Percentiles rank a stretch among this genome's conserved stretches.
phyloP scores from a whole-genome alignment of 1,140 invertebrate genomes.

The Drosophila pruinosa region DNA sequence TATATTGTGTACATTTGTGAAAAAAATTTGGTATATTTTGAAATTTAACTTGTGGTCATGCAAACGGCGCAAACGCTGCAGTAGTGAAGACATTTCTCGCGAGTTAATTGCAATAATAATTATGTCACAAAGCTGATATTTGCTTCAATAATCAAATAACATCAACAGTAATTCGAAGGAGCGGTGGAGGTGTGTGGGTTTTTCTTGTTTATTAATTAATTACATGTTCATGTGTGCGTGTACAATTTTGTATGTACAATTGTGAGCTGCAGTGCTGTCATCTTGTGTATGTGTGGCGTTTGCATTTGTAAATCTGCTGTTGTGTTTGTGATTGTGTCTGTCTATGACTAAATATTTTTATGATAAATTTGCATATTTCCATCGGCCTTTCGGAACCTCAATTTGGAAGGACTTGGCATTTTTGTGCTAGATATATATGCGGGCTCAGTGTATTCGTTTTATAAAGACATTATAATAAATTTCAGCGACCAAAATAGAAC shows the following conservation, averaged over 20 bases:
- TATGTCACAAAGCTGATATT: conserved; percentile 53
- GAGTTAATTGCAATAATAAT: conserved; percentile 43
- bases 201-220: conserved; percentile 49
- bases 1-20: neutral
- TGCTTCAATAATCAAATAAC: conserved; percentile 23
- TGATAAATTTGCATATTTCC: conserved; percentile 43
- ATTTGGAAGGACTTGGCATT: conserved; percentile 27
- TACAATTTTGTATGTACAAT: conserved; percentile 31
- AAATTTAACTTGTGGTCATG: neutral
- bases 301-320: conserved; percentile 23
- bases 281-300: conserved; percentile 28
- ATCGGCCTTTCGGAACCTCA: conserved; percentile 9
- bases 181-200: conserved; percentile 35
- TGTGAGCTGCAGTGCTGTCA: conserved; percentile 25
- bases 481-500: conserved; percentile 65
- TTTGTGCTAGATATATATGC: conserved; percentile 23
- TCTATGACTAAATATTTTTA: conserved; percentile 36
- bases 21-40: neutral
- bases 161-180: conserved; percentile 26
- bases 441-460: conserved; percentile 25
- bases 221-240: conserved; percentile 30
- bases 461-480: conserved; percentile 53
- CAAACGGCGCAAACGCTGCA: conserved; percentile 34
- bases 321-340: conserved; percentile 12
- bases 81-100: conserved; percentile 30